These are phyloP conservation scores for Megaleporinus macrocephalus DNA, from an alignment of 2,113 vertebrate species.

Conservation along the genomic window DNA sequence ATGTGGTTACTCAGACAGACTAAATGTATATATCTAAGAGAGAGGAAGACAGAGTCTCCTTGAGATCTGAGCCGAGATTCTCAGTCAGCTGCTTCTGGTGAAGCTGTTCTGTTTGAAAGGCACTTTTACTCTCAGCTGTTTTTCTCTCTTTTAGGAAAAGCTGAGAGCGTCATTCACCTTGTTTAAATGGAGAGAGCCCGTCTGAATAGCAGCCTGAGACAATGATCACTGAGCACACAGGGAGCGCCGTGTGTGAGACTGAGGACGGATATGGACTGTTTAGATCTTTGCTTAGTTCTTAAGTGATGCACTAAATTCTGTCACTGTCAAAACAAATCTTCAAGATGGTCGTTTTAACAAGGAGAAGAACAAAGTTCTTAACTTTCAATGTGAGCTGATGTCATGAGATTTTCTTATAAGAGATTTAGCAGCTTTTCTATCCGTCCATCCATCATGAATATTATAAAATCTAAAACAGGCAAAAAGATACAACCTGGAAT, in stretches of 20 bases:
- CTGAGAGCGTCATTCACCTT: constrained; percentile 24
- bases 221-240: not conserved
- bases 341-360: too few relatives aligned
- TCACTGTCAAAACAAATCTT: too few relatives aligned
- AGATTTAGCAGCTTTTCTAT: too few relatives aligned
- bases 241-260: not conserved
- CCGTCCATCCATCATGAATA: too few relatives aligned
- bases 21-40: not conserved
- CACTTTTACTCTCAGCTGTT: constrained; percentile 1
- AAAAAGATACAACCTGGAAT: too few relatives aligned
- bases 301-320: too few relatives aligned
- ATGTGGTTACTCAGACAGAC: not conserved
- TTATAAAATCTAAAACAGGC: too few relatives aligned
- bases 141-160: not conserved
- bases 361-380: too few relatives aligned
- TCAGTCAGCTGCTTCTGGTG: not conserved
- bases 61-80: constrained; percentile 20
- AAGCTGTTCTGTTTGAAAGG: not conserved
- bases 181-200: not conserved
- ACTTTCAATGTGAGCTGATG: too few relatives aligned
- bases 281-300: not conserved
- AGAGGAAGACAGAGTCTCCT: not conserved
- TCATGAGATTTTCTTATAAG: too few relatives aligned
- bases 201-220: constrained; percentile 8
- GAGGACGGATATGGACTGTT: not conserved